Conservation (phyloP, 2,888 invertebrate genomes). For the Polydrusus tereticollis region DNA sequence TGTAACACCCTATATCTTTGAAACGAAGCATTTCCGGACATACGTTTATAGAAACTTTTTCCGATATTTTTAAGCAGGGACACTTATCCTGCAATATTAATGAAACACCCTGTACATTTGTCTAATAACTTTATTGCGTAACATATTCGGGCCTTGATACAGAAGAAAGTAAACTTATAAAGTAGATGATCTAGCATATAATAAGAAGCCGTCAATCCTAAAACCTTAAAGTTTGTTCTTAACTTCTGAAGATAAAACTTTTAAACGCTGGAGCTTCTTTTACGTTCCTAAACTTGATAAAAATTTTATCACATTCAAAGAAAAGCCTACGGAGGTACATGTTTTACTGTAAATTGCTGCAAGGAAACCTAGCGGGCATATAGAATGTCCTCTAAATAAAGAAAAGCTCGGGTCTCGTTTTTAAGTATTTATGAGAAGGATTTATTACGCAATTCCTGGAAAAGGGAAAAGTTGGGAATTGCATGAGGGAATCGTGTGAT, state of each 20-base stretch:
- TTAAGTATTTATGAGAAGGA: constrained; percentile 32
- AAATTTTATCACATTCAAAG: constrained; percentile 15
- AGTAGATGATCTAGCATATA: too few relatives aligned
- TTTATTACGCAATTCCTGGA: constrained; percentile 24
- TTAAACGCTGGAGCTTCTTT: not conserved
- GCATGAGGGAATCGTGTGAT: constrained; percentile 12
- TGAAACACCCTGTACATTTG: too few relatives aligned
- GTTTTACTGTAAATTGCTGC: constrained; percentile 27
- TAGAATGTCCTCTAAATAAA: constrained; percentile 1
- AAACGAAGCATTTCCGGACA: too few relatives aligned
- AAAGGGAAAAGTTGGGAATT: constrained; percentile 27
- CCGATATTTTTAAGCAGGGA: too few relatives aligned
- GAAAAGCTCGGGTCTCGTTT: constrained; percentile 10
- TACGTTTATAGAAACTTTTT: too few relatives aligned
- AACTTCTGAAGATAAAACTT: not conserved
- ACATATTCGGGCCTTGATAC: too few relatives aligned
- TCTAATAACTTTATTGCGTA: too few relatives aligned
- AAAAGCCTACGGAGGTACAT: constrained; percentile 18
- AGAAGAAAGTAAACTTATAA: too few relatives aligned
- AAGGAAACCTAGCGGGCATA: constrained; percentile 1
- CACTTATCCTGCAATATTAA: too few relatives aligned
- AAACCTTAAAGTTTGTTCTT: not conserved
- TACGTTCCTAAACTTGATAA: not conserved
- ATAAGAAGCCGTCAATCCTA: not conserved
- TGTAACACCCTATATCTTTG: too few relatives aligned